phyloP scores from a whole-genome alignment of 2,113 vertebrate genomes.

The Tupaia tana region DNA sequence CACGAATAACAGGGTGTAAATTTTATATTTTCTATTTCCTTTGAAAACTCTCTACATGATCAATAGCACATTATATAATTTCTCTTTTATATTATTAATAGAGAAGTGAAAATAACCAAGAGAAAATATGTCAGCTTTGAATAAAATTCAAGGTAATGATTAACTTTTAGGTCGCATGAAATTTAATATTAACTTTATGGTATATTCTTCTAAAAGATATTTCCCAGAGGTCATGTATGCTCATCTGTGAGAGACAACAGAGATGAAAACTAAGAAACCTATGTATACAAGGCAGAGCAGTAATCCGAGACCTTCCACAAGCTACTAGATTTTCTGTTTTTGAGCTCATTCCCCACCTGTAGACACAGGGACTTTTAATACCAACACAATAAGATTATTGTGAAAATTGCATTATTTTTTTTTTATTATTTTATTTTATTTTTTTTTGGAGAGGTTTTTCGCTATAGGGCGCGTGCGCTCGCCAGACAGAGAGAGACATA shows the following conservation, averaged over 20 bases:
- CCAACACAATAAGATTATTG: background rate
- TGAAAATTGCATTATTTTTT: background rate
- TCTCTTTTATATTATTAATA: background rate
- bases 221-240: too few species aligned
- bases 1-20: background rate
- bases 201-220: background rate
- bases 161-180: background rate
- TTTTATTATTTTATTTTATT: too few species aligned
- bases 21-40: background rate
- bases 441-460: too few species aligned
- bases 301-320: background rate
- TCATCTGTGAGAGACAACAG: too few species aligned
- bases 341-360: background rate
- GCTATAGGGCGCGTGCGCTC: too few species aligned
- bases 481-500: too few species aligned
- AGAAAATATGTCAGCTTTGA: background rate
- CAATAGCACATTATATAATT: background rate
- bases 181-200: background rate
- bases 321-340: background rate
- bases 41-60: background rate
- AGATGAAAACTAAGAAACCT: too few species aligned
- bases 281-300: too few species aligned
- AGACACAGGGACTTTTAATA: background rate
- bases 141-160: background rate
- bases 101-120: background rate